Evolutionary conservation across 2,113 vertebrate species (phyloP).

Genomic region (Hypanus sabinus): DNA sequence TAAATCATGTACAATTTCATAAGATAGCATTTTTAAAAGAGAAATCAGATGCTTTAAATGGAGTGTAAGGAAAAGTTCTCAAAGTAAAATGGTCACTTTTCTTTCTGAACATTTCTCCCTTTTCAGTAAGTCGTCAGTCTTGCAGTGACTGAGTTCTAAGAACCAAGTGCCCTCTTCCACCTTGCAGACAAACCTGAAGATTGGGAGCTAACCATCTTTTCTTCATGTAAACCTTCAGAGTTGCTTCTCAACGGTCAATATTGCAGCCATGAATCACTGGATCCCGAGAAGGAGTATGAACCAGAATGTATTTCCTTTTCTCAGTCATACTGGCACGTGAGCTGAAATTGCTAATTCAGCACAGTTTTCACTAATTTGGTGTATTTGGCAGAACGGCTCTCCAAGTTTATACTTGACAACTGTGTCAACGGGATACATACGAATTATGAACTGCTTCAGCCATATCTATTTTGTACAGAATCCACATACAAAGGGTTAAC

Average conservation of each 20-base stretch:
- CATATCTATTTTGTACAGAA: neutral
- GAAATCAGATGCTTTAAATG: neutral
- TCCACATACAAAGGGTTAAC: neutral
- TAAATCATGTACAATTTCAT: neutral
- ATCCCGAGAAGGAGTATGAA: neutral
- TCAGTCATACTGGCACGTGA: neutral
- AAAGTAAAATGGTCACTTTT: neutral
- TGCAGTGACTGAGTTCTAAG: neutral
- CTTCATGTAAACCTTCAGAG: neutral
- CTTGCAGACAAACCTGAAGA: neutral
- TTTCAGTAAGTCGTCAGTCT: neutral
- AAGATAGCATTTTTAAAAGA: neutral
- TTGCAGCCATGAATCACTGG: neutral
- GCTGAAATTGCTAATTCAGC: neutral
- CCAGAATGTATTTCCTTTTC: neutral
- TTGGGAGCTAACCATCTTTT: neutral
- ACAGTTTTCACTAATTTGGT: neutral
- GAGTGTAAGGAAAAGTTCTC: neutral
- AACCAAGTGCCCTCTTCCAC: neutral
- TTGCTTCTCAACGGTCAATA: neutral
- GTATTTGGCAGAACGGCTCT: neutral
- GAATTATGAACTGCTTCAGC: neutral
- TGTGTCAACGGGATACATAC: neutral
- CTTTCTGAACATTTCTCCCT: neutral
- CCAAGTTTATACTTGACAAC: neutral